Evolutionary conservation across 2,797 vertebrate species (phyloP), one percentile per base, ranked within the genome.

Genomic region (Gymnodraco acuticeps): DNA sequence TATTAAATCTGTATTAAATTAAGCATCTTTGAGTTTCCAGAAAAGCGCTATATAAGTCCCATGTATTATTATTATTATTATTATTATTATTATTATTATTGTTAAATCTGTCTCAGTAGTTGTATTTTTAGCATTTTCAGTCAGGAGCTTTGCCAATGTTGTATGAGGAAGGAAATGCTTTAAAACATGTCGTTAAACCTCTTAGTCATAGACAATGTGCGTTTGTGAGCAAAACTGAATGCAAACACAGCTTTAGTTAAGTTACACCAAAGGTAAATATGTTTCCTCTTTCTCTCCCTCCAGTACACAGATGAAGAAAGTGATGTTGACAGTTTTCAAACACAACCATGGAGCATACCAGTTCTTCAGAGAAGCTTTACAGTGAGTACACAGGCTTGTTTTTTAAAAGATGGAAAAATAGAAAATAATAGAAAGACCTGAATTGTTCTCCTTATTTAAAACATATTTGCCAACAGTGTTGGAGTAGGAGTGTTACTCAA

Each of bases 231-330:
- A 70, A 70, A 38, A 11, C 15, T 60, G 46, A 50, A 41, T 10
- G 19, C 45, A 68, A 45, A 33, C 16, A 15, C 23, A 10, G 3
- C 2, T 46, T 33, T 0, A 61, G 46, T 64, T 19, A 17, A 52
- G 10, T 31, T 12, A 64, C 23, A 20, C 38, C 27, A 27, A 13
- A 73, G 4, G 10, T 31, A 8, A 48, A 71, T 33, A 1, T 53
- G 10, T 61, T n/a, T 42, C 42, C n/a, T 61, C 33, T 38, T 9
- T 9, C 33, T 38, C 2, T 84, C 61, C 73, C 33, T 51, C n/a
- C 82, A 99, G 98, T 86, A 98, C 97, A 59, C 97, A 98, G 95
- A 99, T 99, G 98, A 99, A 98, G 95, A 99, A 99, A 81, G 97
- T 99, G 87, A 98, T 99, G 96, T 72, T 99, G 79, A 99, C 98